Evolutionary conservation across 2,888 invertebrate genomes (phyloP).

Genomic region (Drosophila melanosoma): DNA sequence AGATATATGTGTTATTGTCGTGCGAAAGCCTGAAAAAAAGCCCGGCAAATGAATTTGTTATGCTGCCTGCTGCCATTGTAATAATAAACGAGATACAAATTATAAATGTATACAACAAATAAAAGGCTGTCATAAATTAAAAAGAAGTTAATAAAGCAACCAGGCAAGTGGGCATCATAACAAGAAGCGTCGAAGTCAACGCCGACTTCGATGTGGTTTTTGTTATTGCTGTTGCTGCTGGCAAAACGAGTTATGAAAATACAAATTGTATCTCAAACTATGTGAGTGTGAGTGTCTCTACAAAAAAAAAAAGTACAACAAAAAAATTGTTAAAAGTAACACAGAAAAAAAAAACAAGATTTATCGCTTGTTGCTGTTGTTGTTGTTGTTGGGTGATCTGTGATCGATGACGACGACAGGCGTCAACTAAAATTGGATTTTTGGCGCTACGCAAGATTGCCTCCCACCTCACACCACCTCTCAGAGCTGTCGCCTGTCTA

Average conservation of each 20-base stretch:
- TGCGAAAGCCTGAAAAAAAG: neutral
- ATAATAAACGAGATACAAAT: slow-evolving; percentile 34
- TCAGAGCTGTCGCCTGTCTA: slow-evolving; percentile 55
- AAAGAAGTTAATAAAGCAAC: slow-evolving; percentile 65
- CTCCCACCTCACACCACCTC: neutral
- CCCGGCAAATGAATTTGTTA: slow-evolving; percentile 34
- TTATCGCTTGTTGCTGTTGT: slow-evolving; percentile 37
- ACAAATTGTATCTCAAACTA: slow-evolving; percentile 64
- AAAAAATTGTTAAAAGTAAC: slow-evolving; percentile 57
- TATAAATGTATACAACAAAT: slow-evolving; percentile 37
- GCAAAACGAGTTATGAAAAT: slow-evolving; percentile 79
- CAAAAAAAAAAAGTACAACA: slow-evolving; percentile 2
- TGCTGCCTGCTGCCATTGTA: slow-evolving; percentile 33
- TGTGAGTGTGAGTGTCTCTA: slow-evolving; percentile 43
- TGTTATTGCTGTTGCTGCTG: slow-evolving; percentile 14
- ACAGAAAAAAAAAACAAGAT: slow-evolving; percentile 53
- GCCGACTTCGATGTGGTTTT: slow-evolving; percentile 22
- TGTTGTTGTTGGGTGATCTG: slow-evolving; percentile 49
- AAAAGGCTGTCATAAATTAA: slow-evolving; percentile 61
- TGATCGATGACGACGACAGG: slow-evolving; percentile 72
- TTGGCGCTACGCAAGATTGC: slow-evolving; percentile 52
- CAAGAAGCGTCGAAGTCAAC: slow-evolving; percentile 49
- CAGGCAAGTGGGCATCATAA: slow-evolving; percentile 63
- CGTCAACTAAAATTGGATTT: slow-evolving; percentile 75
- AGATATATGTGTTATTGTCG: slow-evolving; percentile 12